Evolutionary conservation across 2,113 vertebrate species (phyloP), one percentile per base, ranked within the genome.

Genomic region (Ceyx margarethae): DNA sequence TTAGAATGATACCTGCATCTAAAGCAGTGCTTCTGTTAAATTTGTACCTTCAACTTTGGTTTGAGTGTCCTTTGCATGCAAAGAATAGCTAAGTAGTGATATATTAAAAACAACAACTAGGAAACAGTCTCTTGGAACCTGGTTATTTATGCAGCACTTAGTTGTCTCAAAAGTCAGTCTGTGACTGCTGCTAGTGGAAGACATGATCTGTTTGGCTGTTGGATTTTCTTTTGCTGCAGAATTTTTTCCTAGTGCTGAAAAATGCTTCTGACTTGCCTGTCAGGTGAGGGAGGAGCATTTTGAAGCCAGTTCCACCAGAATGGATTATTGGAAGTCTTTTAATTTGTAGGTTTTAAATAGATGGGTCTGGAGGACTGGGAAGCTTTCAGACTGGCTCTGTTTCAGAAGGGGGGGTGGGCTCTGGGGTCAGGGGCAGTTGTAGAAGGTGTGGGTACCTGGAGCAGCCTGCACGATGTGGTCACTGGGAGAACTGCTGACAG

Each of bases 101-200:
- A 58, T 0, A 87, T 94, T 94, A 94, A 94, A 93, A 81, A 81
- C 65, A 94, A 61, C 35, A 94, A 81, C 80, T 77, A 94, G 92
- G 89, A 94, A 94, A 91, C 50, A 9, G 65, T 81, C 29, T 88
- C 71, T 77, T 37, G 85, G 81, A 81, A 92, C 77, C 81, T 91
- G 81, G 82, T 94, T 79, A 85, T 94, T 94, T 94, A 26, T 33
- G 61, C 77, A 89, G 77, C 29, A 13, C 56, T 87, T 75, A 66
- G 77, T 77, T 86, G 72, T 69, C 67, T 50, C 35, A 17, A 20
- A 62, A 76, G 48, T 19, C 64, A 81, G 69, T 23, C n/a, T 62
- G 64, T 50, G 92, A 40, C 71, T 74, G 61, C 40, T 65, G 13
- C 51, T 31, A 43, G 11, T 15, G 33, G 51, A 76, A 33, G 40